Base-by-base conservation (phyloP, 2,797 vertebrate species). In the Petrocephalus schoutedeni region DNA sequence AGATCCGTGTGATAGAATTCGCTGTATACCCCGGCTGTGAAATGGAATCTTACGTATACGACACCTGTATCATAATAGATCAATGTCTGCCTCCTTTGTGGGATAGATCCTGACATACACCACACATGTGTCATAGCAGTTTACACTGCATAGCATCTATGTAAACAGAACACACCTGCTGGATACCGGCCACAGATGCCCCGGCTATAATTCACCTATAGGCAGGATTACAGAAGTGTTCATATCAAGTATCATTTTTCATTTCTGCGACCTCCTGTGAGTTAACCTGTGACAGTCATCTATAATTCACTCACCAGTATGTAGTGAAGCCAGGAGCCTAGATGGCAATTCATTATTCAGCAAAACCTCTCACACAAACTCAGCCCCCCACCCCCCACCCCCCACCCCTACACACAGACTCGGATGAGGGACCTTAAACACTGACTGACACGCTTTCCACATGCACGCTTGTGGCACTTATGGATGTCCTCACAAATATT, bases 261-360 rank as follows among this genome's bases (percentile, higher is more conserved):
- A 6, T 54, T 84, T 41, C 77, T 49, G 58, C 59, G 28, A 64
- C 87, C 61, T 74, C 92, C 92, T 93, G 94, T 91, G 93, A 94
- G 93, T 93, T 94, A 94, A 93, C 92, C 94, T 93, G 93, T 93
- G 93, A 94, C 94, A 91, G 91, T 96, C 94, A 95, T 96, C 87
- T 92, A 96, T 96, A 95, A 96, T 96, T 96, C 91, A 96, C 91
- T 91, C 87, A 88, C 89, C 92, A 92, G 93, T 93, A 93, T 95
- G 93, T 93, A 93, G 93, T 94, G 91, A 93, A 93, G 91, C 94
- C 94, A 95, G 91, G 93, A 93, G 91, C 94, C 94, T 93, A 92
- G 93, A 91, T 90, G 90, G 91, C 64, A 91, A 94, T 96, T 91
- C 93, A 96, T 96, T 95, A 96, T 96, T 96, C 87, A 96, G 58